These are phyloP conservation scores for Euproctis similis DNA, from an alignment of 2,888 invertebrate species.

Conservation along the genomic window DNA sequence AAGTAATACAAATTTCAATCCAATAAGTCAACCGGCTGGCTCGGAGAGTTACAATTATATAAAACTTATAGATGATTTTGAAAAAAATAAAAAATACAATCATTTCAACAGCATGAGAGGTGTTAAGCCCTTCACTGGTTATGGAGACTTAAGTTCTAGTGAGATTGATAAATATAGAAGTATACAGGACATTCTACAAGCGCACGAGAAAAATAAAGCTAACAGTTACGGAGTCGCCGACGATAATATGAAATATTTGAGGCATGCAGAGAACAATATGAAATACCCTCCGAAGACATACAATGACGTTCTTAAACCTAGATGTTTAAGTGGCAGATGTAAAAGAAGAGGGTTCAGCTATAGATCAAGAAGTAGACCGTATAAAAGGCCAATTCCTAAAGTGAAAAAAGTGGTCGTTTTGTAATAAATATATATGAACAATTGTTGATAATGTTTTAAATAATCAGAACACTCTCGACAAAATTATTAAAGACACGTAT, in stretches of 20 bases:
- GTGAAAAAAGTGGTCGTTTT: conserved; percentile 23
- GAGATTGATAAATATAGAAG: conserved; percentile 45
- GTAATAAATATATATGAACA: not conserved
- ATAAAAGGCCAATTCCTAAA: conserved; percentile 34
- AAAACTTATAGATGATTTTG: conserved; percentile 45
- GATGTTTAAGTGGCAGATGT: conserved; percentile 44
- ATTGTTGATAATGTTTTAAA: no score
- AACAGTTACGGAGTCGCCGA: conserved; percentile 18
- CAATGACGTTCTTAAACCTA: conserved; percentile 25
- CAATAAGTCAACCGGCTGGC: conserved; percentile 46
- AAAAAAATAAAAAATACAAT: conserved; percentile 32
- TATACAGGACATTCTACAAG: conserved; percentile 57
- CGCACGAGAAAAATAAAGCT: conserved; percentile 50
- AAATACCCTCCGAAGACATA: conserved; percentile 26
- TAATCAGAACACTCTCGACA: no score
- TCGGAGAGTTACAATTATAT: conserved; percentile 58
- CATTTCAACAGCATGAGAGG: conserved; percentile 26
- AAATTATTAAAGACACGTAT: no score
- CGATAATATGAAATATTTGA: conserved; percentile 29
- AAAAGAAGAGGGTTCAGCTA: conserved; percentile 36
- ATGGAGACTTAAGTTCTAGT: conserved; percentile 27
- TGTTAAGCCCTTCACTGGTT: conserved; percentile 34
- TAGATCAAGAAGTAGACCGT: conserved; percentile 41
- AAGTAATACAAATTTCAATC: conserved; percentile 44
- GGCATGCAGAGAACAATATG: conserved; percentile 31